Evolutionary conservation across 2,888 invertebrate species (phyloP), one percentile per base, ranked within the genome.

Genomic region (Sarcophaga rosellei): DNA sequence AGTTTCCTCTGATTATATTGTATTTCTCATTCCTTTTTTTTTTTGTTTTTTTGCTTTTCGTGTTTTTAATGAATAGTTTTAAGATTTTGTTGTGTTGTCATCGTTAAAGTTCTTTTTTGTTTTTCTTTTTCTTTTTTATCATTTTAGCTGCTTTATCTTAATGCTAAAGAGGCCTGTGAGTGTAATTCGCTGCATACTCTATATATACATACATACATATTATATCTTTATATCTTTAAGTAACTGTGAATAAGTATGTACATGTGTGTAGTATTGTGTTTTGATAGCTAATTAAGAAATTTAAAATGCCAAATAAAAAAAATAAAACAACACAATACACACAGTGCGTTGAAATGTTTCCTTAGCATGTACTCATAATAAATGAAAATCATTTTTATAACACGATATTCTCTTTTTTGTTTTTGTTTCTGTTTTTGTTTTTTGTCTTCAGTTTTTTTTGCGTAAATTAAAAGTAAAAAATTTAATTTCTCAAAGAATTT

Each of bases 221-320:
- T 53, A 53, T 53, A 17, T 53, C 4, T 53, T 4, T 53, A 17
- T 53, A 53, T 17, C 53, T 17, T 53, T 53, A 61, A 66, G n/a
- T 35, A 47, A 65, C 3, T 62, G 47, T 2, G 21, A 17, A 35
- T 35, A 10, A 10, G 17, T 75, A 20, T 59, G n/a, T n/a, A n/a
- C n/a, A n/a, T n/a, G 5, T 20, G 8, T 62, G 53, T 3, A 21
- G 21, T 17, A n/a, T 45, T 35, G 3, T 44, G 15, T 10, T 44
- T 53, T 12, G 73, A 66, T 72, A 83, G 81, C 74, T 81, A 84
- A 86, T 86, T 86, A 84, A 86, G 81, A 86, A 65, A 84, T 70
- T 81, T 75, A 15, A 81, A 83, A 83, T 74, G 62, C 23, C 77
- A 74, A 84, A 78, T 73, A 84, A 81, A 78, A n/a, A n/a, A n/a